phyloP scores from a whole-genome alignment of 2,888 invertebrate genomes.

The Metallyticus violacea region DNA sequence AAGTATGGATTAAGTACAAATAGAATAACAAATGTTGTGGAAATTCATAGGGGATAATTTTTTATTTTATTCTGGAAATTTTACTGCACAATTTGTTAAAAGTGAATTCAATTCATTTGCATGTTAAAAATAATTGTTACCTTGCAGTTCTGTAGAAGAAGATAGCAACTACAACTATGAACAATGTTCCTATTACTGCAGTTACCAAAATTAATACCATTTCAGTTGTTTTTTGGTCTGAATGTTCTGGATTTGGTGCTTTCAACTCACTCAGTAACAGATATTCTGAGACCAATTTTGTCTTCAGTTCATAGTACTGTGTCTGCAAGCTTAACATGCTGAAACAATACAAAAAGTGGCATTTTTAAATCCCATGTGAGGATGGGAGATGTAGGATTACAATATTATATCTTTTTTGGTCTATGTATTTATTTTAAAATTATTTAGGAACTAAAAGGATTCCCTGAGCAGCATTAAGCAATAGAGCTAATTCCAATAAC shows the following conservation, averaged over 20 bases:
- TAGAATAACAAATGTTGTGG: no score
- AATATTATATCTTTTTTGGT: no score
- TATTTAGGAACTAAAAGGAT: no score
- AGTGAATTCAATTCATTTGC: no score
- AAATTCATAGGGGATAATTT: no score
- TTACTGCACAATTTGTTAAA: not conserved
- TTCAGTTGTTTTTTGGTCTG: slow-evolving; percentile 32
- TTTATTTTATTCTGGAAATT: not conserved
- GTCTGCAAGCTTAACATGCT: slow-evolving; percentile 42
- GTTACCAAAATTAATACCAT: slow-evolving; percentile 55
- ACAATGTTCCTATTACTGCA: slow-evolving; percentile 53
- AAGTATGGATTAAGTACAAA: no score
- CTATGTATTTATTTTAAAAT: no score
- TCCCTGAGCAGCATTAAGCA: no score
- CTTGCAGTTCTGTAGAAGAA: slow-evolving; percentile 57
- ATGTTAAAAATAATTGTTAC: slow-evolving; percentile 44
- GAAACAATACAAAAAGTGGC: no score
- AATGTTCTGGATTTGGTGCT: not conserved
- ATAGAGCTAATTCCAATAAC: no score
- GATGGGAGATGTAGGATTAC: no score
- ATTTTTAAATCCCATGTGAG: no score
- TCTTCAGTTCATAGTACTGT: slow-evolving; percentile 40
- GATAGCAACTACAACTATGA: slow-evolving; percentile 52
- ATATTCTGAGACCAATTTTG: not conserved
- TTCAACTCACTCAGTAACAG: not conserved